Evolutionary conservation across 2,797 vertebrate species (phyloP).

Genomic region (Sebastes umbrosus): DNA sequence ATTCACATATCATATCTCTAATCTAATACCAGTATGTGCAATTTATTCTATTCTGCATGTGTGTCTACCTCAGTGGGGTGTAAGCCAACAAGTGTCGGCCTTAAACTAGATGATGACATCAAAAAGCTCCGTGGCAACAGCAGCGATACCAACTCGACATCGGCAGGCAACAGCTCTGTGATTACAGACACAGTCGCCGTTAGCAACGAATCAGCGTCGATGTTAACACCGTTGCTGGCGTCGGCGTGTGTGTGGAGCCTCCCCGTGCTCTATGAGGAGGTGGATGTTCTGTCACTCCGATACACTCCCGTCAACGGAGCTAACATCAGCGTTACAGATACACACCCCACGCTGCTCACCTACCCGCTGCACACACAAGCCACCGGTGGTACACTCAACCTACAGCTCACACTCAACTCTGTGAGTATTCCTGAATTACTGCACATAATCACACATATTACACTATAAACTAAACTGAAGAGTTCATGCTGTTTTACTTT

Average conservation of each 20-base stretch:
- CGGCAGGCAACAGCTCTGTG: constrained; percentile 60
- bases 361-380: constrained; percentile 84
- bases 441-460: background rate
- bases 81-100: constrained; percentile 80
- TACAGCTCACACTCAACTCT: constrained; percentile 85
- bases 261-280: constrained; percentile 86
- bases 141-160: constrained; percentile 56
- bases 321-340: constrained; percentile 72
- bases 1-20: background rate
- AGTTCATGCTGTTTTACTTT: background rate
- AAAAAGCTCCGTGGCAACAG: constrained; percentile 57
- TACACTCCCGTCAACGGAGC: constrained; percentile 83
- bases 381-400: constrained; percentile 89
- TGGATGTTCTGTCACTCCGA: constrained; percentile 87
- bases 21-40: background rate
- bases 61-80: constrained; percentile 82
- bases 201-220: constrained; percentile 17
- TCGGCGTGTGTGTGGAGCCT: constrained; percentile 82
- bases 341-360: constrained; percentile 82
- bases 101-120: constrained; percentile 65
- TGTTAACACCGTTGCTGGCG: background rate
- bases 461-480: background rate
- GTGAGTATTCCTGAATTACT: constrained; percentile 47
- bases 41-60: background rate
- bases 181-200: constrained; percentile 27